A percentile compares a stretch with the other conserved stretches of the same genome.
Conservation (phyloP, 2,888 invertebrate genomes). For the Oscheius sp. region DNA sequence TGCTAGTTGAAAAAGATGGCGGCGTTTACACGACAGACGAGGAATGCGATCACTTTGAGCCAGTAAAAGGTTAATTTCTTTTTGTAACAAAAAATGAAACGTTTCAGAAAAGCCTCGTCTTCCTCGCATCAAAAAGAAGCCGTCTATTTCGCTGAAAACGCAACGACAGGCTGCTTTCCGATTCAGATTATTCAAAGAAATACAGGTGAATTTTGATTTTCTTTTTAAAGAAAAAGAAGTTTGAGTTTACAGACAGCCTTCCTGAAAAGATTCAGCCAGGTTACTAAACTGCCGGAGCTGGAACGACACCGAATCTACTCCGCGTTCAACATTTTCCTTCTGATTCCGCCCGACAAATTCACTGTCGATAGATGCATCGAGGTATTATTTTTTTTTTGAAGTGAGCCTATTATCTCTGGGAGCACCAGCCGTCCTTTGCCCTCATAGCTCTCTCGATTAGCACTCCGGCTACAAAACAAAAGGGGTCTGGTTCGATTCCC, state of each 20-base stretch:
- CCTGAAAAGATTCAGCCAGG: slow-evolving; percentile 3
- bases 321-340: not conserved
- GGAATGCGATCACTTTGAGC: not conserved
- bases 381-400: not conserved
- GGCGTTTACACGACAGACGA: not conserved
- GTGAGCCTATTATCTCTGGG: too few relatives aligned
- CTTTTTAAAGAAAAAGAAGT: not conserved
- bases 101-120: too few relatives aligned
- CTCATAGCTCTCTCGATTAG: too few relatives aligned
- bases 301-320: not conserved
- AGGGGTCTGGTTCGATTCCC: too few relatives aligned
- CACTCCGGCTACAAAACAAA: too few relatives aligned
- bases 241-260: not conserved
- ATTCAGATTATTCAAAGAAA: slow-evolving; percentile 1
- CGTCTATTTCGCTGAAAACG: not conserved
- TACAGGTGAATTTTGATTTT: not conserved
- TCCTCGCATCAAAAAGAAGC: not conserved
- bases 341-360: not conserved
- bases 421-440: too few relatives aligned
- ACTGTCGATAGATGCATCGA: not conserved
- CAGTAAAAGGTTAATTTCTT: too few relatives aligned
- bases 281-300: not conserved
- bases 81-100: too few relatives aligned
- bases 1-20: not conserved
- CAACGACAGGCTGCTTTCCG: not conserved